Evolutionary conservation across 2,888 invertebrate genomes (phyloP), one percentile per base, ranked within the genome.

Genomic region (Phrixothrix hirtus): DNA sequence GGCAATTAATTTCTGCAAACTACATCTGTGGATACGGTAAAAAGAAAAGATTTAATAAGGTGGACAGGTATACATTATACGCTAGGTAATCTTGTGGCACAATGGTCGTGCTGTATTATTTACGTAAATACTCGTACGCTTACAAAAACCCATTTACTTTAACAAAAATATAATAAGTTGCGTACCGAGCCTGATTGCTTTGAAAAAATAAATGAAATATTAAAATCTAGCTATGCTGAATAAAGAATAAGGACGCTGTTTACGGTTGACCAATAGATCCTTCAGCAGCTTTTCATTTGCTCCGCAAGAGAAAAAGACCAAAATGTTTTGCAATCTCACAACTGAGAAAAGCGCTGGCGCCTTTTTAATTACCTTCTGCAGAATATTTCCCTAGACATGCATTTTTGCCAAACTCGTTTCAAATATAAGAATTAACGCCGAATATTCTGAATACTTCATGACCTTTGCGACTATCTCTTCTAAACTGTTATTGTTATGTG

Each of bases 331-430:
- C 29, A 41, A 25, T 45, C 45, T 45, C 21, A 16, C 43, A 46
- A 41, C 57, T 57, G 56, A 59, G 58, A 57, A 58, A 55, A 55
- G 47, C 53, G 51, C 46, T 53, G 55, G 61, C 62, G 62, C 61
- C 61, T 66, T 69, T 71, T 69, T 71, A 71, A 72, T 71, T 71
- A 70, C 68, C 62, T 53, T 58, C 29, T 58, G 62, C 59, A 60
- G 64, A 65, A 62, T 63, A 66, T 68, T 68, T 70, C 70, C 69
- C 70, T 51, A 67, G 69, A 70, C 69, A 61, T 66, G 63, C 67
- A 69, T 70, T 72, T 72, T 69, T 69, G 61, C 66, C 60, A 63
- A 70, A 67, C 70, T 70, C 69, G 67, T 72, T 70, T 67, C 66
- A 64, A 66, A 67, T 52, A 52, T 70, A 70, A 70, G 68, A 70